Conservation (phyloP, 2,888 invertebrate species). For the Drosophila subsilvestris region DNA sequence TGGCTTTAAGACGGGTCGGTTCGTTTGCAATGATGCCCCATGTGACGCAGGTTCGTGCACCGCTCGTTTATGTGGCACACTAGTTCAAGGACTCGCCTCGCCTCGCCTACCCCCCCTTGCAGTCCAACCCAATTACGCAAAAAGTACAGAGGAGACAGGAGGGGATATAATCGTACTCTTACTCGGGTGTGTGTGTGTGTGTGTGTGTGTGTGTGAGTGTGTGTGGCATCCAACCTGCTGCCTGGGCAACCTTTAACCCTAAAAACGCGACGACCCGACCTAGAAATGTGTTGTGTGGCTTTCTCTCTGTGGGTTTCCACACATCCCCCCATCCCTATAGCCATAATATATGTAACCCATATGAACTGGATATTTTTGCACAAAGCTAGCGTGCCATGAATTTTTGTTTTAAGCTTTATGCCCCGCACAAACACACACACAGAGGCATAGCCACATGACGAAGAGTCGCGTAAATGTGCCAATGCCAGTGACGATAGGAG, state of each 20-base stretch:
- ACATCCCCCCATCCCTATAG: no score
- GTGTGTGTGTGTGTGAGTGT: conserved; percentile 23
- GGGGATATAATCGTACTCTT: background rate
- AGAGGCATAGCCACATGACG: background rate
- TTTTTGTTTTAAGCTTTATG: conserved; percentile 63
- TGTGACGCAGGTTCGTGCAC: conserved; percentile 43
- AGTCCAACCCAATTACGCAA: conserved; percentile 76
- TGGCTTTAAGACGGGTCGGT: conserved; percentile 12
- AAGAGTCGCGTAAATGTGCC: conserved; percentile 56
- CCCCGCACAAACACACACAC: conserved; percentile 58
- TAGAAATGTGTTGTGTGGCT: conserved; percentile 60
- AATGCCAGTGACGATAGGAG: conserved; percentile 51
- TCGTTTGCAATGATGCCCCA: conserved; percentile 12
- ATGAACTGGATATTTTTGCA: conserved; percentile 31
- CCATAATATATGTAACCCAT: background rate
- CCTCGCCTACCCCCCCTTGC: conserved; percentile 4
- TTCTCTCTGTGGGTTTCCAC: conserved; percentile 1
- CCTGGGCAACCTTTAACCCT: conserved; percentile 66
- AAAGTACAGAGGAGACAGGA: conserved; percentile 30
- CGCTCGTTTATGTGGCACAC: conserved; percentile 43
- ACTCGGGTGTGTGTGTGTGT: conserved; percentile 7
- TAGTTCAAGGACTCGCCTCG: conserved; percentile 52
- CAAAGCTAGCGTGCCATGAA: conserved; percentile 72
- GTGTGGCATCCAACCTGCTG: conserved; percentile 45
- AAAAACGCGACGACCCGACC: conserved; percentile 58